Conservation (phyloP, 2,888 invertebrate genomes). For the Patella ulyssiponensis region DNA sequence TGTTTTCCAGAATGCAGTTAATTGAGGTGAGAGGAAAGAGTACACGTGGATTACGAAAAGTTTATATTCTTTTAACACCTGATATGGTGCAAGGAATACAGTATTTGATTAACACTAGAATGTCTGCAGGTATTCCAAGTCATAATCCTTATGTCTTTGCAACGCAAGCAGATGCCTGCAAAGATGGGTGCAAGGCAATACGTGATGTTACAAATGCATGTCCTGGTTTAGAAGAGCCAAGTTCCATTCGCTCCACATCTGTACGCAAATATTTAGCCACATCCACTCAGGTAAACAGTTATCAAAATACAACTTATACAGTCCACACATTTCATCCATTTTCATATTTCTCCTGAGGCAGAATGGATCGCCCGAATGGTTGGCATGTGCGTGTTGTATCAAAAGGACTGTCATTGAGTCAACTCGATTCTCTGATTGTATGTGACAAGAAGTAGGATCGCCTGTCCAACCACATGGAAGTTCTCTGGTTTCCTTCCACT, state of each 20-base stretch:
- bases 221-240: slow-evolving; percentile 24
- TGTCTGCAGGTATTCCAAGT: background rate
- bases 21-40: slow-evolving; percentile 21
- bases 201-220: slow-evolving; percentile 18
- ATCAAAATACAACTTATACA: too few species aligned
- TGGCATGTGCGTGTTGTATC: too few species aligned
- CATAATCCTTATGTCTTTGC: background rate
- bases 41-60: slow-evolving; percentile 19
- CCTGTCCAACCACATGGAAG: too few species aligned
- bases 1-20: slow-evolving; percentile 5
- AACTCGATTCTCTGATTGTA: too few species aligned
- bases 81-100: background rate
- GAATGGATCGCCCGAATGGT: too few species aligned
- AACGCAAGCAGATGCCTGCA: background rate
- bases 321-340: too few species aligned
- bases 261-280: slow-evolving; percentile 36
- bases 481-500: too few species aligned
- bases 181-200: slow-evolving; percentile 21
- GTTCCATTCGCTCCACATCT: slow-evolving; percentile 25
- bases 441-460: too few species aligned
- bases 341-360: too few species aligned
- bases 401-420: too few species aligned
- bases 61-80: background rate
- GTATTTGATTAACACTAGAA: background rate
- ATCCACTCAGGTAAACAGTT: too few species aligned